Conservation (phyloP, 1,140 invertebrate species). For the Fopius arisanus region DNA sequence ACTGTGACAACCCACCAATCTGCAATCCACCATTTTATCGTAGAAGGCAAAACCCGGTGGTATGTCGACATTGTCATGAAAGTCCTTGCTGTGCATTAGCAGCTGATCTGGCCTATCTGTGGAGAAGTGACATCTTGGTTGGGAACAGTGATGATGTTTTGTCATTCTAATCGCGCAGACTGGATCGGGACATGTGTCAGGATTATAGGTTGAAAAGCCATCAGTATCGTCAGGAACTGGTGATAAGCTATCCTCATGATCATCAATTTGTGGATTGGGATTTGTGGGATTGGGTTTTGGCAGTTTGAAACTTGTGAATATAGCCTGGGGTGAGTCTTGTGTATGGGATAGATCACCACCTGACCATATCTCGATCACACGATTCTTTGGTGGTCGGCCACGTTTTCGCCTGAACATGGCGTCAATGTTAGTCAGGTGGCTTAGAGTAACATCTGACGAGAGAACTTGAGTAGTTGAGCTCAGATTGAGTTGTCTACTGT, state of each 20-base stretch:
- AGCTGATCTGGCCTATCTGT: constrained; percentile 75
- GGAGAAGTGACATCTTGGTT: constrained; percentile 73
- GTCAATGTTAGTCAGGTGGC: constrained; percentile 79
- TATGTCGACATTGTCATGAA: constrained; percentile 84
- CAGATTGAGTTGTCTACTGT: constrained; percentile 59
- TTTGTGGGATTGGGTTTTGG: constrained; percentile 73
- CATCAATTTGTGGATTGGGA: constrained; percentile 57
- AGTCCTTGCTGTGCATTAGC: constrained; percentile 79
- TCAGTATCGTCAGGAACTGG: constrained; percentile 57
- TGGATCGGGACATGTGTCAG: constrained; percentile 72
- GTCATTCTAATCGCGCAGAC: constrained; percentile 68
- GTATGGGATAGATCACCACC: constrained; percentile 69
- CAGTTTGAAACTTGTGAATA: constrained; percentile 92
- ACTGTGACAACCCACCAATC: constrained; percentile 73
- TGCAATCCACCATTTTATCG: constrained; percentile 80
- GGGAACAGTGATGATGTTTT: constrained; percentile 78
- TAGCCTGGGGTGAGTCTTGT: constrained; percentile 83
- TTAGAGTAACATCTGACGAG: constrained; percentile 70
- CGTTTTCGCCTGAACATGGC: constrained; percentile 90
- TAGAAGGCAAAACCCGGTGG: constrained; percentile 84
- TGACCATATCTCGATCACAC: constrained; percentile 89
- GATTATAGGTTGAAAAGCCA: constrained; percentile 69
- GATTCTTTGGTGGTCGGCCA: constrained; percentile 90
- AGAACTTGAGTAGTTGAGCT: constrained; percentile 62
- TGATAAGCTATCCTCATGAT: constrained; percentile 60